These are phyloP conservation scores for Ennomos fuscantarius DNA, from an alignment of 2,888 invertebrate species.

Conservation along the genomic window DNA sequence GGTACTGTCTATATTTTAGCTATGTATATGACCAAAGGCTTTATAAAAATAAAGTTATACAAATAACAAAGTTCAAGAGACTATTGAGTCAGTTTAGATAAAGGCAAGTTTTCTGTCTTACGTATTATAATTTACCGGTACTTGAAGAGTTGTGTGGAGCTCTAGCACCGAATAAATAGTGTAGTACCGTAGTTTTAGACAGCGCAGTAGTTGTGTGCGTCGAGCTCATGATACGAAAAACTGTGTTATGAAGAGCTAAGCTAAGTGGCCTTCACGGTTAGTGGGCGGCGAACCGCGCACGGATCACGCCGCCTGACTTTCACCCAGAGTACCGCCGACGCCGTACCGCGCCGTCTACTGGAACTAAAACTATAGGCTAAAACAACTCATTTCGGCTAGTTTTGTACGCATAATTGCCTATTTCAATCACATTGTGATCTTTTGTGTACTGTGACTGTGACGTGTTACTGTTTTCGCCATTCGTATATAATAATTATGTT, in stretches of 20 bases:
- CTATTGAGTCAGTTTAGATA: not conserved
- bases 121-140: not conserved
- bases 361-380: conserved; percentile 55
- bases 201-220: conserved; percentile 35
- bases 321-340: conserved; percentile 50
- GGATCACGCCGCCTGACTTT: conserved; percentile 65
- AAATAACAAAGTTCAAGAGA: too few relatives aligned
- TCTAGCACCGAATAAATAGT: not conserved
- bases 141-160: not conserved
- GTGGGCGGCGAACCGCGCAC: conserved; percentile 70
- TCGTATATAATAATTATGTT: conserved; percentile 34
- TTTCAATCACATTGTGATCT: conserved; percentile 26
- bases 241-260: conserved; percentile 48
- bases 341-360: conserved; percentile 49
- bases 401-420: conserved; percentile 31
- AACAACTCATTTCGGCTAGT: conserved; percentile 25
- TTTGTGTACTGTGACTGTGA: conserved; percentile 39
- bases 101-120: conserved; percentile 11
- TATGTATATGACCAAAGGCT: too few relatives aligned
- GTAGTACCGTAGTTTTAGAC: conserved; percentile 11
- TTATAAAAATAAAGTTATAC: too few relatives aligned
- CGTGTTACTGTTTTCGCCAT: conserved; percentile 38
- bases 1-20: too few relatives aligned
- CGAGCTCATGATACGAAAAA: conserved; percentile 42
- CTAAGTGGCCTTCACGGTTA: conserved; percentile 74